Percentiles rank a stretch among this genome's conserved stretches.
These are phyloP conservation scores for Chelonus insularis DNA, from an alignment of 1,140 invertebrate species.

Conservation along the genomic window DNA sequence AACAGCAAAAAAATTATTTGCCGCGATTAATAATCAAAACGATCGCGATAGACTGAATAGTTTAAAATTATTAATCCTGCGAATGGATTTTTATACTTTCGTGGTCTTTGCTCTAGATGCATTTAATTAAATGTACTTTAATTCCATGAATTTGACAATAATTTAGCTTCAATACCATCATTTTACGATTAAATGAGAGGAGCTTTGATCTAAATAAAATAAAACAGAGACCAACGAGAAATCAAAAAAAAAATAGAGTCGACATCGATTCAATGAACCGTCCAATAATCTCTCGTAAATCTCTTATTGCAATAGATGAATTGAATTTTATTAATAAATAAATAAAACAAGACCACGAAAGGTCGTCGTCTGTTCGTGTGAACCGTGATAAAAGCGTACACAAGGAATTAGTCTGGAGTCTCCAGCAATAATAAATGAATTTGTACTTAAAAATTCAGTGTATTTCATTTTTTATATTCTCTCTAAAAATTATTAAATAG, in stretches of 20 bases:
- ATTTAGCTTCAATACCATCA: neutral
- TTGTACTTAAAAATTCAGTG: constrained; percentile 26
- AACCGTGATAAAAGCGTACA: neutral
- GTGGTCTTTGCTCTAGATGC: too few species aligned
- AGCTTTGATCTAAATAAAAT: too few species aligned
- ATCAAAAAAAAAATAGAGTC: neutral
- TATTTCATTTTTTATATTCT: constrained; percentile 13
- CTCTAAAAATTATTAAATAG: neutral
- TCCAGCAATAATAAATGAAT: constrained; percentile 28
- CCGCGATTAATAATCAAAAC: constrained; percentile 6
- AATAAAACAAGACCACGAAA: constrained; percentile 8
- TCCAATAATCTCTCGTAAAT: constrained; percentile 9
- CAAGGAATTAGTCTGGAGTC: constrained; percentile 23
- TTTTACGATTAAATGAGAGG: neutral
- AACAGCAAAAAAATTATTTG: neutral
- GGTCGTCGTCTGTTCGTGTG: constrained; percentile 7
- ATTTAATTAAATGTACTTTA: too few species aligned
- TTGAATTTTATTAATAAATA: neutral
- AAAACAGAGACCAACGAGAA: neutral
- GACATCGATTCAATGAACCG: constrained; percentile 13
- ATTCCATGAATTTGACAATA: neutral
- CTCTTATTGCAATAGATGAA: neutral
- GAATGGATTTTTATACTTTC: constrained; percentile 4
- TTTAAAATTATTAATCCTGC: constrained; percentile 14
- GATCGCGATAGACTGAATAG: constrained; percentile 21